Conservation (phyloP, 2,113 vertebrate species). For the Ramphastos sulfuratus region DNA sequence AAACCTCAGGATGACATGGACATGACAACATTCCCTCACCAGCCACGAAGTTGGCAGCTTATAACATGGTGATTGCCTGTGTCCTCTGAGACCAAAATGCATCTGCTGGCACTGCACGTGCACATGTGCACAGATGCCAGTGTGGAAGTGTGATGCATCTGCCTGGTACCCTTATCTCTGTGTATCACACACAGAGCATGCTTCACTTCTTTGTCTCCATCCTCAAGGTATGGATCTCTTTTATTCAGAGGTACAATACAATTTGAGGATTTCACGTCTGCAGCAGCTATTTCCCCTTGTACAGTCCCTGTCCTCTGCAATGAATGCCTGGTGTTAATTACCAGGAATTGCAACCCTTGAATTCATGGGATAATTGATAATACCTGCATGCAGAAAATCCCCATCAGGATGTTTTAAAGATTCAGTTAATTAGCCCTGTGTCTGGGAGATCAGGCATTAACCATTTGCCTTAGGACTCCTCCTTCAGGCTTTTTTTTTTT, state of each 20-base stretch:
- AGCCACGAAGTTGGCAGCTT: neutral
- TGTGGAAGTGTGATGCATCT: neutral
- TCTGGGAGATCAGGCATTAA: constrained; percentile 43
- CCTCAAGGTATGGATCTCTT: neutral
- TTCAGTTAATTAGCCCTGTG: constrained; percentile 59
- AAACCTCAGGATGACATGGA: neutral
- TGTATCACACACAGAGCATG: neutral
- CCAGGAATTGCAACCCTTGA: neutral
- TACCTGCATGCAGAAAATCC: constrained; percentile 57
- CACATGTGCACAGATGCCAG: neutral
- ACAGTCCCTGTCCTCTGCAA: neutral
- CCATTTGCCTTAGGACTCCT: constrained; percentile 39
- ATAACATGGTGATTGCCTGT: neutral
- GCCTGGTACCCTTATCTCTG: neutral
- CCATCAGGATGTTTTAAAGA: constrained; percentile 58
- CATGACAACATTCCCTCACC: neutral
- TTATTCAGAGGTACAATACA: constrained; percentile 14
- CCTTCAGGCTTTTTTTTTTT: neutral
- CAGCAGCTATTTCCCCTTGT: neutral
- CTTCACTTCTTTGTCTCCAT: constrained; percentile 30
- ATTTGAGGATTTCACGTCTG: neutral
- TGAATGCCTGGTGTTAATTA: constrained; percentile 27
- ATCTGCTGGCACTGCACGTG: fast-evolving
- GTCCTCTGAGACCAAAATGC: neutral
- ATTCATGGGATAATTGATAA: constrained; percentile 56